Percentiles rank a stretch among this genome's conserved stretches.
These are phyloP conservation scores for Germaria angustata DNA, from an alignment of 2,888 invertebrate genomes.

Conservation along the genomic window DNA sequence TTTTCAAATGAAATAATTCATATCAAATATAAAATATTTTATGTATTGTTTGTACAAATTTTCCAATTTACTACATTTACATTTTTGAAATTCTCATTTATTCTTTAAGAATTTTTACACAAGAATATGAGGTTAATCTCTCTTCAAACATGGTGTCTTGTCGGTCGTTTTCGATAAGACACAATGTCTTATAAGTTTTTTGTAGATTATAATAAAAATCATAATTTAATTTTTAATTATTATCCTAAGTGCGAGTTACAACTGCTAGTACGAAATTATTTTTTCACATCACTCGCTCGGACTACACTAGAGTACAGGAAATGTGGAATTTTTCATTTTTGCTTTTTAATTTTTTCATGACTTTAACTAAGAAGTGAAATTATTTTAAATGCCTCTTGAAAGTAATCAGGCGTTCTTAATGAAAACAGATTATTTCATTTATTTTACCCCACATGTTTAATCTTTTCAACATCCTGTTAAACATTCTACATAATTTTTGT, in stretches of 20 bases:
- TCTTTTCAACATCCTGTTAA: conserved; percentile 43
- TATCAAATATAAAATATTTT: too few species aligned
- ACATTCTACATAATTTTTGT: background rate
- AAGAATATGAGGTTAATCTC: too few species aligned
- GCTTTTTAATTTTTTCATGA: background rate
- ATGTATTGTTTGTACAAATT: too few species aligned
- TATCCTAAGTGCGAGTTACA: too few species aligned
- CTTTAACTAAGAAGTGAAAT: background rate
- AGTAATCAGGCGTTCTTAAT: conserved; percentile 5
- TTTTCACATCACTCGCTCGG: background rate
- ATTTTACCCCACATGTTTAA: conserved; percentile 30
- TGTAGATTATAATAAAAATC: too few species aligned
- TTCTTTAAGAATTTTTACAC: too few species aligned
- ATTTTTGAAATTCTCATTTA: too few species aligned
- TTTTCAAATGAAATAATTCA: too few species aligned
- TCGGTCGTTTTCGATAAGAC: too few species aligned
- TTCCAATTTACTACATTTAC: too few species aligned
- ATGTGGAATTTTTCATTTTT: background rate
- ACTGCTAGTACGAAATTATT: background rate
- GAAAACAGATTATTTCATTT: conserved; percentile 43
- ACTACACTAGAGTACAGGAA: background rate
- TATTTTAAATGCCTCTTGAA: conserved; percentile 4
- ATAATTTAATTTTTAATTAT: background rate
- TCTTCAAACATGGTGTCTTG: too few species aligned
- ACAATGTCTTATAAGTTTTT: too few species aligned